Base-by-base conservation (phyloP, 2,888 invertebrate species). In the Plebejus melissa region DNA sequence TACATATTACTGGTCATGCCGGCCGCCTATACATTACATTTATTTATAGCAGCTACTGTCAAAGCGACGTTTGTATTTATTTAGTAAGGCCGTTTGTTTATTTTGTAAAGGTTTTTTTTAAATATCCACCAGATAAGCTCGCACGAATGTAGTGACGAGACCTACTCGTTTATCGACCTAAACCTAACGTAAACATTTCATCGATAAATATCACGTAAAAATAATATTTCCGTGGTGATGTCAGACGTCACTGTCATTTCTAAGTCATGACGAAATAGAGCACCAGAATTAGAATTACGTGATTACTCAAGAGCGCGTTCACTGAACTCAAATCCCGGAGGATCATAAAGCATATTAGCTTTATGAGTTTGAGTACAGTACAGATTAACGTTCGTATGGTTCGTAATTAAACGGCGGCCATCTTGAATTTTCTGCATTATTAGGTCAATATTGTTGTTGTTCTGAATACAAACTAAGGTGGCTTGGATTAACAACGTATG, bases 1-100 rank as follows among this genome's bases (percentile, higher is more conserved):
- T 90, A 90, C 90, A 88, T 88, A 90, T 90, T 88, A 86, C 88
- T 86, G 87, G 87, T 88, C 86, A 87, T 87, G 89, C 86, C 87
- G 86, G 84, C 87, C 87, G 87, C 87, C 91, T 89, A 92, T 91
- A 91, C 91, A 93, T 92, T 93, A 92, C 89, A 83, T 86, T 91
- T 92, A 93, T 93, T 93, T 91, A 93, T 93, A 91, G 90, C 87
- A 84, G 88, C 86, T 88, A 87, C 86, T 92, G 91, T 91, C 91
- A 91, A 90, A 91, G 86, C 86, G 86, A 82, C 88, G 86, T 86
- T 88, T 88, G 89, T 90, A 90, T 91, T 90, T 91, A 90, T 89
- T 89, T 88, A 87, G 85, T 82, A 84, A 83, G 86, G 83, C 86
- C 83, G 88, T 88, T 91, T 90, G 88, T 91, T 93, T 93, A 89